Percentiles rank a stretch among this genome's conserved stretches.
phyloP scores from a whole-genome alignment of 2,888 invertebrate species.

The Eucriotettix oculatus region DNA sequence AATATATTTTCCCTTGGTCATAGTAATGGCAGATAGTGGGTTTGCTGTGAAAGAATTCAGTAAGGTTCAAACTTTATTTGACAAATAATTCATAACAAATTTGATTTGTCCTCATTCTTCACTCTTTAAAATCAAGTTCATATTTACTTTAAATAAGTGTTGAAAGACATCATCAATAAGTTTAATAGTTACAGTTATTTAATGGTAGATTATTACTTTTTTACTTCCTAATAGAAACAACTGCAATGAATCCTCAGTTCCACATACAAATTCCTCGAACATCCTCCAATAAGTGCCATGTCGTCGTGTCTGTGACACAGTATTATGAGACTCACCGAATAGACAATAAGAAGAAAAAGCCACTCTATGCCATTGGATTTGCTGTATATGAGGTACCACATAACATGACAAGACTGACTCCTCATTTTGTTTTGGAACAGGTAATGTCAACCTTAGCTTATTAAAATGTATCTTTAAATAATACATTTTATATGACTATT shows the following conservation, averaged over 20 bases:
- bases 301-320: constrained; percentile 54
- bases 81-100: too few relatives aligned
- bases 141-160: too few relatives aligned
- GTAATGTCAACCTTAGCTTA: constrained; percentile 18
- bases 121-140: too few relatives aligned
- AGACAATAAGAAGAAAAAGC: constrained; percentile 22
- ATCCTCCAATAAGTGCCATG: constrained; percentile 47
- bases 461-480: background rate
- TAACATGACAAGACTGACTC: constrained; percentile 39
- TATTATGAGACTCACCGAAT: constrained; percentile 32
- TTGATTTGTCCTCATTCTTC: too few relatives aligned
- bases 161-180: too few relatives aligned
- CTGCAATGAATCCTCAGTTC: constrained; percentile 52
- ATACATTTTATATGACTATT: too few relatives aligned
- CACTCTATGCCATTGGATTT: constrained; percentile 47
- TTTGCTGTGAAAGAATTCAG: too few relatives aligned
- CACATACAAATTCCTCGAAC: constrained; percentile 48
- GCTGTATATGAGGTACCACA: constrained; percentile 53
- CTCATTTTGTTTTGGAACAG: constrained; percentile 41
- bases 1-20: too few relatives aligned
- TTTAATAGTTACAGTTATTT: too few relatives aligned
- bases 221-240: constrained; percentile 33
- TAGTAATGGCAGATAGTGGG: too few relatives aligned
- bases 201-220: too few relatives aligned
- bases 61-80: too few relatives aligned